Percentiles rank a stretch among this genome's conserved stretches.
These are phyloP conservation scores for Diplodus puntazzo DNA, from an alignment of 2,797 vertebrate genomes.

Conservation along the genomic window DNA sequence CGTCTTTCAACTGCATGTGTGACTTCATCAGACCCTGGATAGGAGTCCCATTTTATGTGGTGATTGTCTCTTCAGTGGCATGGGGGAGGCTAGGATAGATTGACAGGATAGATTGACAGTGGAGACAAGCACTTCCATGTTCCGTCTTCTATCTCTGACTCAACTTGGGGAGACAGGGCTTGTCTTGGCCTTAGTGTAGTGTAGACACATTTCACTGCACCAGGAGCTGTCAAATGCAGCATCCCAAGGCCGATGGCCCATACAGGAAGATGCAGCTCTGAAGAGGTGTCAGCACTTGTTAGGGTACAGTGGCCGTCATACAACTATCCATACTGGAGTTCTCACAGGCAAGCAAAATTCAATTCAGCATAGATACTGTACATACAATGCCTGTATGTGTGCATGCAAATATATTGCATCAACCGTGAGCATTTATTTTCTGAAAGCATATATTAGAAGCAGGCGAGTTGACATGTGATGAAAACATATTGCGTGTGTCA, in stretches of 20 bases:
- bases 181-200: constrained; percentile 62
- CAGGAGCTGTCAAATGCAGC: constrained; percentile 62
- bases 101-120: constrained; percentile 71
- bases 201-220: constrained; percentile 64
- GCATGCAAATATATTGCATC: neutral
- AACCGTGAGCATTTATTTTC: neutral
- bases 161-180: constrained; percentile 58
- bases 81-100: constrained; percentile 38
- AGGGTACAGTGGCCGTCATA: constrained; percentile 18
- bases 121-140: constrained; percentile 71
- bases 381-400: neutral
- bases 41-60: constrained; percentile 29
- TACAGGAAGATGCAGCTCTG: constrained; percentile 29
- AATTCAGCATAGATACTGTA: neutral
- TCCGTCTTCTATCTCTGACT: constrained; percentile 55
- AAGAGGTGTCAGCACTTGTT: constrained; percentile 35
- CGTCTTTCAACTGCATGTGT: constrained; percentile 21
- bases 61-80: constrained; percentile 59
- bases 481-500: constrained; percentile 12
- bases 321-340: neutral
- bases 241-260: constrained; percentile 46
- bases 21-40: constrained; percentile 36
- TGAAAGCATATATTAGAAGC: neutral
- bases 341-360: neutral
- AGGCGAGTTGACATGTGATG: constrained; percentile 2